Base-by-base conservation (phyloP, 92 coral and sea anemone species). In the Actinostola sp. region DNA sequence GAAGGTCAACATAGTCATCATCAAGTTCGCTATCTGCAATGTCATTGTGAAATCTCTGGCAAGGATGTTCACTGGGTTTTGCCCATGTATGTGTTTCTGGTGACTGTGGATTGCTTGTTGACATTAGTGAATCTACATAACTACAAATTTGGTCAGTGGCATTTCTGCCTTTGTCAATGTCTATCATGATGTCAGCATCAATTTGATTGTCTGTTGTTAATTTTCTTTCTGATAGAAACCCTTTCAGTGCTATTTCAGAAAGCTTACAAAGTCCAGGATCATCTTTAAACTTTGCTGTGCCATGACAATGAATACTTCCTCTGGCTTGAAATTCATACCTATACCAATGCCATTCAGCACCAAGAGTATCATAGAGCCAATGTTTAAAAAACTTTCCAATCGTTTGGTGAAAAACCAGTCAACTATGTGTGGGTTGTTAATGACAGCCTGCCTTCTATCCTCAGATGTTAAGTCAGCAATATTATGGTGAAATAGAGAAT, bases 391-490 rank as follows among this genome's bases (percentile, higher is more conserved):
- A 48, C 66, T 87, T 52, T 82, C 87, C 54, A 87, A 38, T 17
- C 78, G 75, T 66, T 81, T 66, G 23, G 87, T 86, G 52, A 86
- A 86, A 44, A 86, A 70, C 87, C 91, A 86, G 73, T 86, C 87
- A 52, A 68, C 73, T 38, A 83, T 78, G 48, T 88, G 89, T 27
- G 85, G 92, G 50, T 87, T 88, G 71, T 74, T 64, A 35, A 88
- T 83, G 17, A 75, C 83, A 67, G 72, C 76, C 44, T 88, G 76
- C 6, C 83, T 63, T 56, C 73, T 82, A 13, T 60, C 54, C 8
- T 78, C 83, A 70, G 50, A 29, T 54, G 61, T 41, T 49, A 46
- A 70, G 27, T 59, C 81, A 59, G 66, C 61, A 50, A 31, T 21
- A 29, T 31, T 15, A 9, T 74, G 44, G 34, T 58, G 56, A 70